These are phyloP conservation scores for Scaptomyza flava DNA, from an alignment of 2,888 invertebrate species.

Conservation along the genomic window DNA sequence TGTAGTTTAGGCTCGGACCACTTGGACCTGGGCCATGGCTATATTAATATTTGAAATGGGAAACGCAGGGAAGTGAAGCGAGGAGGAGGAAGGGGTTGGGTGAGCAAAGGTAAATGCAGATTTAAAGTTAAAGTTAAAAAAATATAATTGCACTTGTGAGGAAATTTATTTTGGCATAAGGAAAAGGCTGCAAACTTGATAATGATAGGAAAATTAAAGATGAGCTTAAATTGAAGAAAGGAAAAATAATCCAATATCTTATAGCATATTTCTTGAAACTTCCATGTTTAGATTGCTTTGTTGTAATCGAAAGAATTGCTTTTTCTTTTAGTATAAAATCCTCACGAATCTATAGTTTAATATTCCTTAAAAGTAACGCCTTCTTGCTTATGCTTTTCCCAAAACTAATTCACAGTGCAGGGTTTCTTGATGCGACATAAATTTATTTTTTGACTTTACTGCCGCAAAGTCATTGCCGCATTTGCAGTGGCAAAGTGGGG, in stretches of 20 bases:
- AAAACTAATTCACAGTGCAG: conserved; percentile 12
- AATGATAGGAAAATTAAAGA: not conserved
- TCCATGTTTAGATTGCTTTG: no score
- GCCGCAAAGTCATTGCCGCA: not conserved
- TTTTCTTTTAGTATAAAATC: no score
- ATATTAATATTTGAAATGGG: conserved; percentile 55
- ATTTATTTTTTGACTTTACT: not conserved
- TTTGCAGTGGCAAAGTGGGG: conserved; percentile 9
- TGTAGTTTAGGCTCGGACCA: conserved; percentile 13
- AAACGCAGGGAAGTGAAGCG: conserved; percentile 2
- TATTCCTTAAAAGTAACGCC: no score
- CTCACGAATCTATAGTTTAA: no score
- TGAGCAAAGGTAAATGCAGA: not conserved
- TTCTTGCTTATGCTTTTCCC: not conserved
- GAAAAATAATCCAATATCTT: no score
- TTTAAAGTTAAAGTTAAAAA: conserved; percentile 42
- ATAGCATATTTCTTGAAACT: no score
- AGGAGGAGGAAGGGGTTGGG: no score
- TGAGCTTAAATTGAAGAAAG: not conserved
- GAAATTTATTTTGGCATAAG: conserved; percentile 10
- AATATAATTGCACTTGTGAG: conserved; percentile 31
- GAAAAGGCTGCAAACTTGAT: not conserved
- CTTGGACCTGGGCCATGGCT: conserved; percentile 13
- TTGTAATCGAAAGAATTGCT: no score
- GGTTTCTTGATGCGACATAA: conserved; percentile 9